Percentiles rank a stretch among this genome's conserved stretches.
These are phyloP conservation scores for Hylyphantes graminicola DNA, from an alignment of 1,140 invertebrate species.

Conservation along the genomic window DNA sequence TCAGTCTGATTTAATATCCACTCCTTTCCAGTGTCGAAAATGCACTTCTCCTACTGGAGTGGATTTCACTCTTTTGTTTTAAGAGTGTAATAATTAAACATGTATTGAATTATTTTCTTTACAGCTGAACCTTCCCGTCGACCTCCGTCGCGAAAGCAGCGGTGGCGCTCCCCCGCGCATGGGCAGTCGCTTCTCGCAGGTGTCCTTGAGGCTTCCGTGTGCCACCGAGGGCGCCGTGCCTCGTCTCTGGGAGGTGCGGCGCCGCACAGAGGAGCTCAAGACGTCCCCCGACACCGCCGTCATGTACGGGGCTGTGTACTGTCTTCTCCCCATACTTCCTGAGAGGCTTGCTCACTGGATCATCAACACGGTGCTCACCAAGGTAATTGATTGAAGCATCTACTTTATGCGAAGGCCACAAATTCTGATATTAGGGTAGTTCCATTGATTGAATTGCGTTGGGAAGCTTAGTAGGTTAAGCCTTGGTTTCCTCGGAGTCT, in stretches of 20 bases:
- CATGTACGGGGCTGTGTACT: slow-evolving; percentile 70
- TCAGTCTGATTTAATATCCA: too few species aligned
- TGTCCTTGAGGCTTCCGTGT: slow-evolving; percentile 69
- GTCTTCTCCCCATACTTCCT: slow-evolving; percentile 67
- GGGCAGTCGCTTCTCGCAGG: slow-evolving; percentile 69
- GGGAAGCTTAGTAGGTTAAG: too few species aligned
- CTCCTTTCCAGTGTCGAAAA: too few species aligned
- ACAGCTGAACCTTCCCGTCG: slow-evolving; percentile 69
- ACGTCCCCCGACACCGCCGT: slow-evolving; percentile 71
- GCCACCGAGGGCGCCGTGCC: slow-evolving; percentile 74
- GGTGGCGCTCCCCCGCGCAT: slow-evolving; percentile 65
- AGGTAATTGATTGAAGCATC: slow-evolving; percentile 34
- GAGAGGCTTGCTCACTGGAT: slow-evolving; percentile 63
- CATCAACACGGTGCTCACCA: slow-evolving; percentile 62
- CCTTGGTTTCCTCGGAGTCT: too few species aligned
- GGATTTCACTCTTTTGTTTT: too few species aligned
- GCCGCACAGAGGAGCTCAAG: slow-evolving; percentile 70
- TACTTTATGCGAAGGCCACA: too few species aligned
- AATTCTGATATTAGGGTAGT: too few species aligned
- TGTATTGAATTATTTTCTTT: not conserved
- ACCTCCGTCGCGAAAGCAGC: slow-evolving; percentile 67
- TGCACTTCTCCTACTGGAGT: too few species aligned
- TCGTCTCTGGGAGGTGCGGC: slow-evolving; percentile 73
- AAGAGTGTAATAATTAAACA: not conserved
- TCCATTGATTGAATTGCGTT: too few species aligned